Percentiles rank a stretch among this genome's conserved stretches.
Conservation (phyloP, 2,888 invertebrate species). For the Serripes groenlandicus region DNA sequence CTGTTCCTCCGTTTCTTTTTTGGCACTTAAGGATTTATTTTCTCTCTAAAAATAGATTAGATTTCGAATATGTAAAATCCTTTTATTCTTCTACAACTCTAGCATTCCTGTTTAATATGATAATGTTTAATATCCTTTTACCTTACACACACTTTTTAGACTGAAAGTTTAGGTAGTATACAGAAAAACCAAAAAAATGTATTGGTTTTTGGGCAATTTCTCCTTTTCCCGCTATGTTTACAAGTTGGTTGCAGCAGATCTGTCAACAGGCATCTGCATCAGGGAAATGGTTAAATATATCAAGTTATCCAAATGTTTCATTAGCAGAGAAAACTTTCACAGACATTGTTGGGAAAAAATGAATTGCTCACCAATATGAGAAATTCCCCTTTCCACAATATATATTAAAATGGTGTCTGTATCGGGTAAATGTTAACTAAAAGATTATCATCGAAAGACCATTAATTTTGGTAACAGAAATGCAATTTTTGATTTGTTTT, state of each 20-base stretch:
- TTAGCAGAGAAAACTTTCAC: neutral
- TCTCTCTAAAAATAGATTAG: conserved; percentile 10
- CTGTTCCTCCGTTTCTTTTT: neutral
- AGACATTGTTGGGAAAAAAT: no score
- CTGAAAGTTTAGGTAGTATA: neutral
- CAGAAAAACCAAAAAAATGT: neutral
- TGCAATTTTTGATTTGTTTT: no score
- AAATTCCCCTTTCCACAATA: no score
- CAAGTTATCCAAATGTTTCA: neutral
- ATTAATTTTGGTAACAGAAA: no score
- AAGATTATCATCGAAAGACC: no score
- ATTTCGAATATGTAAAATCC: neutral
- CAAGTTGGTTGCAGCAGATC: neutral
- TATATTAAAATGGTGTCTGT: no score
- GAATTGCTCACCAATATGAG: no score
- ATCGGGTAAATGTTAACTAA: no score
- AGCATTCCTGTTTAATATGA: neutral
- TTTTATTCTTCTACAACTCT: neutral
- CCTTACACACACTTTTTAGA: neutral
- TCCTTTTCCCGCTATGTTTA: neutral
- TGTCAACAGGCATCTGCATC: neutral
- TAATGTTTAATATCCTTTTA: neutral
- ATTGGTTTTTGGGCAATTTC: neutral
- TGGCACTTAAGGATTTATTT: neutral
- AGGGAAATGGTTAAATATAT: neutral